These are phyloP conservation scores for Halcyon senegalensis DNA, from an alignment of 2,113 vertebrate genomes.

Conservation along the genomic window DNA sequence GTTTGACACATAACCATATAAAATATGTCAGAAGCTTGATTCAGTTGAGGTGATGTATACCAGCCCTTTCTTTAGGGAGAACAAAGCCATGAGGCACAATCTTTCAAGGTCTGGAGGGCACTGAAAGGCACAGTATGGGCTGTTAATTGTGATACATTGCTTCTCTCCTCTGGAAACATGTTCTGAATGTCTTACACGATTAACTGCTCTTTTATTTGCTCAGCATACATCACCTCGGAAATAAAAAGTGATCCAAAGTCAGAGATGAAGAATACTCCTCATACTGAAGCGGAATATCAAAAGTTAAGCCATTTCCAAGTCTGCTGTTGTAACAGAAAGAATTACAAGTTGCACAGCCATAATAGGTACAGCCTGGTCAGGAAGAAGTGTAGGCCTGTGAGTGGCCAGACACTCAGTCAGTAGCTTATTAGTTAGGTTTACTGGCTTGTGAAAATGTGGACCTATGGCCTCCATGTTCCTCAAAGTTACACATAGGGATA, in stretches of 20 bases:
- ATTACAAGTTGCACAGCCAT: not conserved
- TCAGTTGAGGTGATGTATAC: constrained; percentile 29
- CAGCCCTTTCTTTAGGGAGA: constrained; percentile 54
- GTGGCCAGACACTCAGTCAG: not conserved
- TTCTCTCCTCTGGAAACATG: not conserved
- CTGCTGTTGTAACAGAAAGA: not conserved
- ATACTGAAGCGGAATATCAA: not conserved
- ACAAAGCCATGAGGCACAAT: constrained; percentile 6
- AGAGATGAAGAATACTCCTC: not conserved
- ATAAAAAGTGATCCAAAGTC: not conserved
- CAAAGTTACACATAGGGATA: rapidly evolving
- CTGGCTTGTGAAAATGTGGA: not conserved
- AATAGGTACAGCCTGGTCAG: not conserved
- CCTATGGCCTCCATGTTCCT: not conserved
- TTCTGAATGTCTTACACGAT: not conserved
- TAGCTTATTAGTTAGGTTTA: not conserved
- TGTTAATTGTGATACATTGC: constrained; percentile 68
- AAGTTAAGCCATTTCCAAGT: not conserved
- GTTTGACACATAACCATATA: constrained; percentile 77
- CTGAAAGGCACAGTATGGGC: not conserved
- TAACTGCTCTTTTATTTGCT: not conserved
- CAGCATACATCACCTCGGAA: not conserved
- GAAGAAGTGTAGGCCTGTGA: not conserved
- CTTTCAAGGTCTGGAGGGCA: constrained; percentile 6
- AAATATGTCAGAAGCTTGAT: constrained; percentile 73